Evolutionary conservation across 1,140 invertebrate species (phyloP).

Genomic region (Danaus melanippus): DNA sequence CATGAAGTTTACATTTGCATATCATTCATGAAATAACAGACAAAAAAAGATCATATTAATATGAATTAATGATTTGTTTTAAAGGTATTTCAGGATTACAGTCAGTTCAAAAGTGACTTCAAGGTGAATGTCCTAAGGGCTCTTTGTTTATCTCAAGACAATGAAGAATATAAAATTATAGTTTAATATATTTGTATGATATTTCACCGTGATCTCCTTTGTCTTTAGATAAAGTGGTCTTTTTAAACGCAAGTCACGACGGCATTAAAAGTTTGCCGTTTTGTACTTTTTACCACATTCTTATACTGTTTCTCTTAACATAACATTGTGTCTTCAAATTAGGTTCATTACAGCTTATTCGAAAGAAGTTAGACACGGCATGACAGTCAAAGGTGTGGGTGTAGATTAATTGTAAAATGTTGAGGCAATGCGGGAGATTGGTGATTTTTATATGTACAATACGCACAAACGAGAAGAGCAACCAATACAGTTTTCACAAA

Average conservation of each 20-base stretch:
- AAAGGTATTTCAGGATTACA: not conserved
- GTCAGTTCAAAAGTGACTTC: slow-evolving; percentile 19
- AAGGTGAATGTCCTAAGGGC: slow-evolving; percentile 28
- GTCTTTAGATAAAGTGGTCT: slow-evolving; percentile 25
- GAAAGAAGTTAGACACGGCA: slow-evolving; percentile 42
- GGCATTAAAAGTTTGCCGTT: slow-evolving; percentile 51
- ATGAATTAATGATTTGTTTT: too few relatives aligned
- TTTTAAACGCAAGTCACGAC: slow-evolving; percentile 22
- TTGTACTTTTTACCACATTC: slow-evolving; percentile 29
- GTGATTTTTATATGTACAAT: slow-evolving; percentile 35
- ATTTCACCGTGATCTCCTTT: slow-evolving; percentile 17
- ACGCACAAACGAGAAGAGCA: slow-evolving; percentile 38
- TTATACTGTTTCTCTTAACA: too few relatives aligned
- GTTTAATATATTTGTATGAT: slow-evolving; percentile 7
- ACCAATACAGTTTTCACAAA: slow-evolving; percentile 29
- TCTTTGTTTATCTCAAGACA: slow-evolving; percentile 26
- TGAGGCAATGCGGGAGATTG: slow-evolving; percentile 55
- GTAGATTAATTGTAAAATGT: slow-evolving; percentile 46
- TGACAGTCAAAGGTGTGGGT: slow-evolving; percentile 35
- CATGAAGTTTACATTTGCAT: too few relatives aligned
- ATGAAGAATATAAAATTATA: slow-evolving; percentile 13
- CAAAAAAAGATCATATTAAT: too few relatives aligned
- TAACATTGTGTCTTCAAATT: slow-evolving; percentile 13
- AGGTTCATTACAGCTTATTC: slow-evolving; percentile 39
- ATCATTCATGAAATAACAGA: too few relatives aligned